phyloP scores from a whole-genome alignment of 2,888 invertebrate genomes.

The Fabriciana adippe region DNA sequence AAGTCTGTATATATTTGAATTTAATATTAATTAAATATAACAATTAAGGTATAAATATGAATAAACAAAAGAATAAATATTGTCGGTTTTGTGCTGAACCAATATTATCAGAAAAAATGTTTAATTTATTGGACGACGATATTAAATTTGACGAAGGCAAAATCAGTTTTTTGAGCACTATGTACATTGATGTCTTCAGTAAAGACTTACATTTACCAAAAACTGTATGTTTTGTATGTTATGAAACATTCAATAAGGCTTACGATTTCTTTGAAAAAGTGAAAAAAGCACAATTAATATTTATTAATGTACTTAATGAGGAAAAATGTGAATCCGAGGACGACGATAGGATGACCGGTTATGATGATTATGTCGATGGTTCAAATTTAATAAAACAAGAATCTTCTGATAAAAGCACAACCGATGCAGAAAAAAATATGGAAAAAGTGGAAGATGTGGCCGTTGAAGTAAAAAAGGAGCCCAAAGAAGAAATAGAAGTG shows the following conservation, averaged over 20 bases:
- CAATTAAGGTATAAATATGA: slow-evolving; percentile 41
- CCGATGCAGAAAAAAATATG: slow-evolving; percentile 40
- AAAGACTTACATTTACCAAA: slow-evolving; percentile 56
- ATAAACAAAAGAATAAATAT: slow-evolving; percentile 53
- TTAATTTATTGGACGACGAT: slow-evolving; percentile 50
- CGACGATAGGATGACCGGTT: slow-evolving; percentile 51
- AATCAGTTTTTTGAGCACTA: slow-evolving; percentile 63
- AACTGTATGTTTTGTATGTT: slow-evolving; percentile 68
- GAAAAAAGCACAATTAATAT: slow-evolving; percentile 57
- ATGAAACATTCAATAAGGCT: slow-evolving; percentile 64
- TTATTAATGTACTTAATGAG: slow-evolving; percentile 50
- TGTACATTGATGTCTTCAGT: slow-evolving; percentile 62
- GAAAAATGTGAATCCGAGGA: slow-evolving; percentile 53
- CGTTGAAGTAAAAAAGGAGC: slow-evolving; percentile 59
- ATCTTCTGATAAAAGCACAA: slow-evolving; percentile 17
- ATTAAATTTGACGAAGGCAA: slow-evolving; percentile 60
- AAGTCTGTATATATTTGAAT: slow-evolving; percentile 15
- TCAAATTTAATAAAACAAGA: slow-evolving; percentile 40
- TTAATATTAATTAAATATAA: background rate
- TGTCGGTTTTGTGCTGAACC: slow-evolving; percentile 69
- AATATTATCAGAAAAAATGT: slow-evolving; percentile 56
- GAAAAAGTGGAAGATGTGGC: slow-evolving; percentile 28
- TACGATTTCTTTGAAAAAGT: slow-evolving; percentile 62
- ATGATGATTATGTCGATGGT: slow-evolving; percentile 52
- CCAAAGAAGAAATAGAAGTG: slow-evolving; percentile 57